These are phyloP conservation scores for Bryconaethiops microstoma DNA, from an alignment of 2,797 vertebrate genomes.

Conservation along the genomic window DNA sequence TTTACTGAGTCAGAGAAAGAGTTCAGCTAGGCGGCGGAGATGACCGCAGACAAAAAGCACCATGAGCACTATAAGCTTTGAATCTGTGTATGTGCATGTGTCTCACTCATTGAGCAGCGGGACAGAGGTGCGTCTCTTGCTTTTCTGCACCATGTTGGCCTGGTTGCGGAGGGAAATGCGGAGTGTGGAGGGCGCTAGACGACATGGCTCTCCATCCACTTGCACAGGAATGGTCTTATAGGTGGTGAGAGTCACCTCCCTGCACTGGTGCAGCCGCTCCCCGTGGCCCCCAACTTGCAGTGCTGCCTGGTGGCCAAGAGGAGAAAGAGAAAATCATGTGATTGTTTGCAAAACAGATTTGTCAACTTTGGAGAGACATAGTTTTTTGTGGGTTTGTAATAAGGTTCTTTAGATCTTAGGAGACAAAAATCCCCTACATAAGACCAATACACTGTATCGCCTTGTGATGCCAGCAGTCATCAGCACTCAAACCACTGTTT, in stretches of 20 bases:
- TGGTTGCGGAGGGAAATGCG: constrained; percentile 94
- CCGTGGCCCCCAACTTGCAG: constrained; percentile 96
- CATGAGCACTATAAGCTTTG: neutral
- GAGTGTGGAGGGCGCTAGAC: constrained; percentile 91
- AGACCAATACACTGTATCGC: too few relatives aligned
- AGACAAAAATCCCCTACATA: too few relatives aligned
- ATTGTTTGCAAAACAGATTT: neutral
- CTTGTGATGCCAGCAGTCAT: neutral
- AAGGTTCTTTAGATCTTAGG: too few relatives aligned
- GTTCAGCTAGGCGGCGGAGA: neutral
- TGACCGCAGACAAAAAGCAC: neutral
- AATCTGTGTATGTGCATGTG: constrained; percentile 20
- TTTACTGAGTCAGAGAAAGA: neutral
- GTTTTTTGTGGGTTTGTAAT: too few relatives aligned
- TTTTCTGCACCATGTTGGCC: constrained; percentile 99
- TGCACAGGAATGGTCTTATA: constrained; percentile 96
- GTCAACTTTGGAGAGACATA: neutral
- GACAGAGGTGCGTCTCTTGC: constrained; percentile 87
- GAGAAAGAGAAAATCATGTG: neutral
- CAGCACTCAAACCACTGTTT: neutral
- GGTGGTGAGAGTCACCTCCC: constrained; percentile 92
- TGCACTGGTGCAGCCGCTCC: constrained; percentile 94
- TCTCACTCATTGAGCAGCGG: constrained; percentile 88
- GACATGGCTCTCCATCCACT: constrained; percentile 96
- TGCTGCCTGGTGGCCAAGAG: constrained; percentile 81